Percentiles rank a stretch among this genome's conserved stretches.
phyloP scores from a whole-genome alignment of 2,113 vertebrate genomes.

The Panthera tigris region DNA sequence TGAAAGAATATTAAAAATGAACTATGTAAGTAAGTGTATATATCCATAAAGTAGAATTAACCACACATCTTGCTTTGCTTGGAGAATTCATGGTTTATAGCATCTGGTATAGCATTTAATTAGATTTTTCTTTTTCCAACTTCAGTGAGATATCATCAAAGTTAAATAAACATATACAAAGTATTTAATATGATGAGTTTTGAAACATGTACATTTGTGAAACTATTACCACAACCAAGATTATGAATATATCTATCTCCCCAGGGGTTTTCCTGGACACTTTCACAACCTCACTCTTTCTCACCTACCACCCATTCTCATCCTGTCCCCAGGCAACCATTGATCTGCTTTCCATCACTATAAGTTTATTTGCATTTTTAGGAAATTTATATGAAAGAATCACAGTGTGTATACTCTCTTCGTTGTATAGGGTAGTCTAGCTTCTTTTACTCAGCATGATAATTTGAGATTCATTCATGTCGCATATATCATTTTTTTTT shows the following conservation, averaged over 20 bases:
- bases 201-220: not conserved
- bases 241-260: not conserved
- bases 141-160: not conserved
- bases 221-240: not conserved
- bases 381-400: not conserved
- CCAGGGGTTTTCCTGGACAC: not conserved
- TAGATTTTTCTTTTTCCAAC: not conserved
- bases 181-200: not conserved
- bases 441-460: not conserved
- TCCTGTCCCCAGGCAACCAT: not conserved
- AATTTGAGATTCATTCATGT: not conserved
- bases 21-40: not conserved
- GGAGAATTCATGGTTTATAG: not conserved
- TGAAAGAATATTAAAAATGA: constrained; percentile 3
- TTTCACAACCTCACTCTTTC: not conserved
- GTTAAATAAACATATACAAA: not conserved
- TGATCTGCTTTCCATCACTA: not conserved
- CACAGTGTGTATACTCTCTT: not conserved
- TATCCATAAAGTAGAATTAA: not conserved
- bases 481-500: not conserved
- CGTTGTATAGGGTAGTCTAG: not conserved
- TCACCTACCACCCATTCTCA: not conserved
- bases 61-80: not conserved
- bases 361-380: not conserved
- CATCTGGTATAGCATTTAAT: not conserved